Conservation (phyloP, 2,113 vertebrate species). For the Bagarius yarrelli region DNA sequence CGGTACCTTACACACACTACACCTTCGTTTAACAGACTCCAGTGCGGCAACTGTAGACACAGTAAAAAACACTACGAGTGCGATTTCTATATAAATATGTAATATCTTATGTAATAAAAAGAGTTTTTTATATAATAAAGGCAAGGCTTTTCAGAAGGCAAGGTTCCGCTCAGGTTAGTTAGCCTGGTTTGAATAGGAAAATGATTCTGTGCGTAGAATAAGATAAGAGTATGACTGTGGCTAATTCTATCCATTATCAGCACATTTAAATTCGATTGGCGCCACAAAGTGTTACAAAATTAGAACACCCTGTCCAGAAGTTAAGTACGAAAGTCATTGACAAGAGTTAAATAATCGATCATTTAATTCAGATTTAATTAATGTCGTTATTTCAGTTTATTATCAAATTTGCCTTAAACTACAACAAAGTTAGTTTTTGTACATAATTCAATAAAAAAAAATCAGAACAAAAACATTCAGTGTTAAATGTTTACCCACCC, state of each 20-base stretch:
- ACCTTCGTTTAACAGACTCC: not conserved
- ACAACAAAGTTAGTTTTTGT: not conserved
- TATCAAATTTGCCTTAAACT: not conserved
- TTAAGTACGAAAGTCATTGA: not conserved
- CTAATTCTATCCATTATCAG: not conserved
- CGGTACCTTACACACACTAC: not conserved
- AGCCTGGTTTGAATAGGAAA: constrained; percentile 21
- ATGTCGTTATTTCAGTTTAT: not conserved
- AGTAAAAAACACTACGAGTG: no score
- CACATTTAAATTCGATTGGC: not conserved
- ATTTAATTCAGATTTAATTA: not conserved
- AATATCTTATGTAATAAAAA: no score
- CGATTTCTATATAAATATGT: no score
- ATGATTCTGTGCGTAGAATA: not conserved
- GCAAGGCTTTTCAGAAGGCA: not conserved
- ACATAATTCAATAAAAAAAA: not conserved
- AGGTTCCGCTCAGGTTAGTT: not conserved
- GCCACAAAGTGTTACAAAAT: not conserved
- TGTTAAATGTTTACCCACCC: no score
- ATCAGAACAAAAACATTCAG: not conserved
- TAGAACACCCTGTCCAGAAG: not conserved
- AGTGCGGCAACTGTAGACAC: not conserved
- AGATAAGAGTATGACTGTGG: not conserved
- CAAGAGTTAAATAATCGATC: not conserved
- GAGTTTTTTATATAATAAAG: no score